phyloP scores from a whole-genome alignment of 2,888 invertebrate species.

The Lasioglossum zephyrum region DNA sequence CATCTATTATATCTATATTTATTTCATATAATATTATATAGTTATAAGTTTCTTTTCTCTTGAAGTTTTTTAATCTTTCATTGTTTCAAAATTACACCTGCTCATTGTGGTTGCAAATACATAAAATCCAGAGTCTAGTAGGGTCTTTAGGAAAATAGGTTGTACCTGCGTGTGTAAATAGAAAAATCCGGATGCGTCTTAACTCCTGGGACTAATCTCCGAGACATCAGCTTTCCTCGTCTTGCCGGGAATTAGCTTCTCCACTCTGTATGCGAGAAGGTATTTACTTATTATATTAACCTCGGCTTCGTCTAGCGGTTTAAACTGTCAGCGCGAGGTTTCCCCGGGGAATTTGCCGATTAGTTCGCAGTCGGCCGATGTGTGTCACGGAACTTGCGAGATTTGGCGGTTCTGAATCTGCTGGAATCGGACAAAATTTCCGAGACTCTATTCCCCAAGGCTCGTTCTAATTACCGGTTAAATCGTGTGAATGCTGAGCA shows the following conservation, averaged over 20 bases:
- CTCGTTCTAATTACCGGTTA: conserved; percentile 8
- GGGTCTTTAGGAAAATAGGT: not conserved
- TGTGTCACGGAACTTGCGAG: conserved; percentile 26
- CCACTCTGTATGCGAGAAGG: not conserved
- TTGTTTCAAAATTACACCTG: too few species aligned
- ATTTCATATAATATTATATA: too few species aligned
- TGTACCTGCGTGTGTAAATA: not conserved
- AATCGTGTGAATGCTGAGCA: not conserved
- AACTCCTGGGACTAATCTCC: not conserved
- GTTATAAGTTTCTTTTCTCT: too few species aligned
- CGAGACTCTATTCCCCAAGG: not conserved
- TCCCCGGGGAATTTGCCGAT: conserved; percentile 56
- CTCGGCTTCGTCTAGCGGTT: conserved; percentile 47
- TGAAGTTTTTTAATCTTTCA: too few species aligned
- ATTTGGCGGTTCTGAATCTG: not conserved
- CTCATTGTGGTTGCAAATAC: too few species aligned
- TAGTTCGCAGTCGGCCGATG: conserved; percentile 43
- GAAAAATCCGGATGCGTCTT: not conserved
- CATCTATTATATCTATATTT: too few species aligned
- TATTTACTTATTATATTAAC: conserved; percentile 41
- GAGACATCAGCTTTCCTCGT: not conserved
- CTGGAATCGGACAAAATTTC: conserved; percentile 9
- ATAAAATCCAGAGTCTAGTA: too few species aligned
- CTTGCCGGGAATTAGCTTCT: not conserved
- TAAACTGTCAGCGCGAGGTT: conserved; percentile 52